Percentiles rank a stretch among this genome's conserved stretches.
phyloP scores from a whole-genome alignment of 2,888 invertebrate species.

The Oligia fasciuncula region DNA sequence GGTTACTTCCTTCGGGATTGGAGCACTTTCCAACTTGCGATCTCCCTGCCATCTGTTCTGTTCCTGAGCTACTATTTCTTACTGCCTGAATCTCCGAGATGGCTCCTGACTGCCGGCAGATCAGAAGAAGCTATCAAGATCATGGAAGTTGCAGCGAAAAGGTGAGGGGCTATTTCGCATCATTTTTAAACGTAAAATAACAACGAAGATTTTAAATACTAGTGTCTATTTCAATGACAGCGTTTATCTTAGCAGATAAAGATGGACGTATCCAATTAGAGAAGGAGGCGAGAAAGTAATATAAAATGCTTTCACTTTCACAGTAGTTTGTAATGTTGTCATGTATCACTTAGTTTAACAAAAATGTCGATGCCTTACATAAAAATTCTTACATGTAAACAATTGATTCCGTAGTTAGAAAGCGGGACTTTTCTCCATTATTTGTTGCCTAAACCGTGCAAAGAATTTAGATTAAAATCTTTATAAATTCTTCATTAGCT shows the following conservation, averaged over 20 bases:
- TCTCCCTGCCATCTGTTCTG: slow-evolving; percentile 91
- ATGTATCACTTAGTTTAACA: background rate
- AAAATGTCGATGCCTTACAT: background rate
- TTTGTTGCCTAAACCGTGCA: slow-evolving; percentile 25
- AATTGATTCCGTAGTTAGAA: slow-evolving; percentile 21
- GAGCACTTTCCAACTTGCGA: slow-evolving; percentile 92
- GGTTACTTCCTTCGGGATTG: slow-evolving; percentile 92
- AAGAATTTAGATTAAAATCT: slow-evolving; percentile 39
- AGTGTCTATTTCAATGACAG: background rate
- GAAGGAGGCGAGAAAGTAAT: background rate
- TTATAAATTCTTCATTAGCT: slow-evolving; percentile 10
- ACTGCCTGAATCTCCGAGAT: slow-evolving; percentile 95
- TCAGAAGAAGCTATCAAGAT: slow-evolving; percentile 91
- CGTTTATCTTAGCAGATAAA: background rate
- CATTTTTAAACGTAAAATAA: background rate
- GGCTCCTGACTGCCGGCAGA: slow-evolving; percentile 93
- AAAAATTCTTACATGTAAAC: slow-evolving; percentile 13
- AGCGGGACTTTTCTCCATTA: slow-evolving; percentile 11
- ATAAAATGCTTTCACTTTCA: slow-evolving; percentile 3
- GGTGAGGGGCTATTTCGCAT: slow-evolving; percentile 65
- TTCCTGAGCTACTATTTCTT: slow-evolving; percentile 93
- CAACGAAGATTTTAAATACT: too few species aligned
- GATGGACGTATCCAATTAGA: background rate
- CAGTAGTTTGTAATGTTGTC: background rate
- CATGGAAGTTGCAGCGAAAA: slow-evolving; percentile 91